These are phyloP conservation scores for Pangasius larnaudii DNA, from an alignment of 2,797 vertebrate genomes.

Conservation along the genomic window DNA sequence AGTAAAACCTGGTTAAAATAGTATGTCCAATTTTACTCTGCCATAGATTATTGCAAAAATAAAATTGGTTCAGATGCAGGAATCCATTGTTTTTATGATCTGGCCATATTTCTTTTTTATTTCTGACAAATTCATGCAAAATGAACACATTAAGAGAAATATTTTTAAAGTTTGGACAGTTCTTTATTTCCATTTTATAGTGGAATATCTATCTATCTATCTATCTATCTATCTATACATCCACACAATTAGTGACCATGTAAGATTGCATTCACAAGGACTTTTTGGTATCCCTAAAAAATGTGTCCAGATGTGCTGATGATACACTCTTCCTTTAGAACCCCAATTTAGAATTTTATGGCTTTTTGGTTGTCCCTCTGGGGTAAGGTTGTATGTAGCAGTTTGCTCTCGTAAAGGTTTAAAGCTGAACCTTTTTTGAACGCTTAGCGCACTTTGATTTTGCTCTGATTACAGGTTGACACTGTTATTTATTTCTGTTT, in stretches of 20 bases:
- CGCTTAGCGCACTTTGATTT: not conserved
- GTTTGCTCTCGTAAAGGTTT: not conserved
- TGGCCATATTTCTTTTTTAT: not conserved
- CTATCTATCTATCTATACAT: constrained; percentile 1
- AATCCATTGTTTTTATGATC: not conserved
- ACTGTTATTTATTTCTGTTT: not conserved
- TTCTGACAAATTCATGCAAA: not conserved
- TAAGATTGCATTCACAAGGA: not conserved
- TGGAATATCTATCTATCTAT: constrained; percentile 16
- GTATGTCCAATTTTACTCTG: not conserved
- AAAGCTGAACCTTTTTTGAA: not conserved
- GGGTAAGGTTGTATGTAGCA: not conserved
- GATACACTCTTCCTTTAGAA: not conserved
- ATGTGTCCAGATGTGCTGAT: not conserved
- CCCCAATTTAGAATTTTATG: not conserved
- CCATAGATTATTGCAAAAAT: not conserved
- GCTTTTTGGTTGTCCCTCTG: not conserved
- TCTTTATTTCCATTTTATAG: constrained; percentile 83
- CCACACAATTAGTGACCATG: not conserved
- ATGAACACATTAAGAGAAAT: not conserved
- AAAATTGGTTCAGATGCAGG: not conserved
- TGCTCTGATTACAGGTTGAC: not conserved
- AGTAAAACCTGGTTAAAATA: too few species aligned
- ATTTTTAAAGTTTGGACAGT: constrained; percentile 75
- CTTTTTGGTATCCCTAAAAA: not conserved